Percentiles rank a stretch among this genome's conserved stretches.
Conservation (phyloP, 2,888 invertebrate genomes). For the Willowsia nigromaculata region DNA sequence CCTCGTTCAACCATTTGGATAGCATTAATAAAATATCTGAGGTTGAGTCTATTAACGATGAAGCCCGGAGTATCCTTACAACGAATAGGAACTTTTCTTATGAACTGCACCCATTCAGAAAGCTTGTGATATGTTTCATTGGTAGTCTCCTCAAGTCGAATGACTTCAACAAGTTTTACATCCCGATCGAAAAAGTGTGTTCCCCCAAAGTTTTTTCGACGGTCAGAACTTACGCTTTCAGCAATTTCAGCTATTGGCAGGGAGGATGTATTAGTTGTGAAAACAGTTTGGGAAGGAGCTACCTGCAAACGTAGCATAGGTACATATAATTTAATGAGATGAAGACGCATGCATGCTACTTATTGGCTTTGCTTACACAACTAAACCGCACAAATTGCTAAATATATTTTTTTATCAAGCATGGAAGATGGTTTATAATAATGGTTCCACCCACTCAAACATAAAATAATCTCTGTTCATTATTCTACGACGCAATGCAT, state of each 20-base stretch:
- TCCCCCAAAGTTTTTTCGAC: slow-evolving; percentile 82
- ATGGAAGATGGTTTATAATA: background rate
- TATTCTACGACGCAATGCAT: no score
- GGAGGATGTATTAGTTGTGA: slow-evolving; percentile 84
- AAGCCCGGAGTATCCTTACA: slow-evolving; percentile 84
- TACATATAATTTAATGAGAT: background rate
- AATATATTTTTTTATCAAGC: background rate
- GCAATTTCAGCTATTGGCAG: slow-evolving; percentile 82
- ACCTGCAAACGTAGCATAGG: slow-evolving; percentile 79
- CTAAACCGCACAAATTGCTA: background rate
- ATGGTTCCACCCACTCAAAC: background rate
- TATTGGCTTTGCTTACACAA: background rate
- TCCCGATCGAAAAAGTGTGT: slow-evolving; percentile 84
- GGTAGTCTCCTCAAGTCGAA: slow-evolving; percentile 81
- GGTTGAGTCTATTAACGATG: slow-evolving; percentile 83
- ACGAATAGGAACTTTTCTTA: slow-evolving; percentile 82
- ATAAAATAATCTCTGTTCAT: background rate
- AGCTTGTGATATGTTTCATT: slow-evolving; percentile 81
- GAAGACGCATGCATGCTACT: background rate
- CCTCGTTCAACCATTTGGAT: slow-evolving; percentile 82
- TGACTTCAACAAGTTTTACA: slow-evolving; percentile 83
- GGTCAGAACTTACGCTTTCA: slow-evolving; percentile 80
- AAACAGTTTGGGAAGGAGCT: slow-evolving; percentile 80
- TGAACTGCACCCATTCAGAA: slow-evolving; percentile 81
- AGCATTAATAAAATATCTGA: slow-evolving; percentile 83